These are phyloP conservation scores for Sylvicola cinctus DNA, from an alignment of 2,888 invertebrate species.

Conservation along the genomic window DNA sequence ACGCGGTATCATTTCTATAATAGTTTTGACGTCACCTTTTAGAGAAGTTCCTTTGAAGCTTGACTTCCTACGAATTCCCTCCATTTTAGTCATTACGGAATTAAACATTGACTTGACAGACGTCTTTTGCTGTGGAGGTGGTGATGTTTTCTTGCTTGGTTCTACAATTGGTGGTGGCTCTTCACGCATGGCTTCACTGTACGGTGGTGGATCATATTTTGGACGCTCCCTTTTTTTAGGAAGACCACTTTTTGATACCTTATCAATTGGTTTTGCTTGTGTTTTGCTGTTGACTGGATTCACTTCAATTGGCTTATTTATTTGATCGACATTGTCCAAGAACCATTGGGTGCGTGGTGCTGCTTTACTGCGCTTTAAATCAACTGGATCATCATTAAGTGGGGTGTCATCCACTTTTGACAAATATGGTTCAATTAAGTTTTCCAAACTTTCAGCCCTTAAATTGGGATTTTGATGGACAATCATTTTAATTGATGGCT, in stretches of 20 bases:
- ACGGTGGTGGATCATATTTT: constrained; percentile 18
- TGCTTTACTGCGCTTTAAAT: constrained; percentile 4
- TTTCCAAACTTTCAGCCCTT: constrained; percentile 18
- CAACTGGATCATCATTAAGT: constrained; percentile 1
- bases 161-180: too few species aligned
- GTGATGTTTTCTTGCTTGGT: neutral
- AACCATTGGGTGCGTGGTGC: constrained; percentile 23
- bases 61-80: constrained; percentile 19
- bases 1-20: constrained; percentile 22
- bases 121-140: constrained; percentile 1
- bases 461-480: constrained; percentile 21
- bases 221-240: constrained; percentile 1
- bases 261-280: constrained; percentile 2
- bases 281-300: constrained; percentile 1
- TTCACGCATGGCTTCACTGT: constrained; percentile 20
- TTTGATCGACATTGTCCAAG: constrained; percentile 8
- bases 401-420: constrained; percentile 4
- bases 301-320: neutral
- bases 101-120: constrained; percentile 14
- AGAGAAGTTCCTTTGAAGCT: constrained; percentile 16
- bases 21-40: constrained; percentile 16
- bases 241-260: constrained; percentile 4
- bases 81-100: constrained; percentile 19
- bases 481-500: constrained; percentile 8
- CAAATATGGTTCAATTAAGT: constrained; percentile 12